These are phyloP conservation scores for Camarhynchus parvulus DNA, from an alignment of 2,113 vertebrate species.

Conservation along the genomic window DNA sequence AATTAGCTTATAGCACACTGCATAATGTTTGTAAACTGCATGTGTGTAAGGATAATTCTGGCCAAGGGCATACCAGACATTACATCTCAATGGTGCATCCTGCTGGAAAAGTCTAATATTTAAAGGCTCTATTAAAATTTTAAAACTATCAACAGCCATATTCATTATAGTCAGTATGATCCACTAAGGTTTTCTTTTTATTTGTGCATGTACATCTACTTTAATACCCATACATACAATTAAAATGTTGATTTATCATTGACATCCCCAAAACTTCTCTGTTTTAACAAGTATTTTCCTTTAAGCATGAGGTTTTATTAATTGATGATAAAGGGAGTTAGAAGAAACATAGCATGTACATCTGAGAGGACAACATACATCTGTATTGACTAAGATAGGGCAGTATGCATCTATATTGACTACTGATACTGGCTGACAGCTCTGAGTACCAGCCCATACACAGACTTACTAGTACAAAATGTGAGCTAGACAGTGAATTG, in stretches of 20 bases:
- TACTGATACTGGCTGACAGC: background rate
- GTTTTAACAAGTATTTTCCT: background rate
- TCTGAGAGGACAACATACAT: background rate
- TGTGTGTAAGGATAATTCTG: slow-evolving; percentile 18
- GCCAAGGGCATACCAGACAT: background rate
- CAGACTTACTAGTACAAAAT: background rate
- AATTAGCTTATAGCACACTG: slow-evolving; percentile 23
- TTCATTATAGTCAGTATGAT: background rate
- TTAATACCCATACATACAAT: background rate
- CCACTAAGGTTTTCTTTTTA: background rate
- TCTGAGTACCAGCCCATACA: background rate
- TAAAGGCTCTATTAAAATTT: background rate
- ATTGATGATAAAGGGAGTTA: background rate
- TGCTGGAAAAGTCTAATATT: background rate
- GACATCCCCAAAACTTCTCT: background rate
- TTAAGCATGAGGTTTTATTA: background rate
- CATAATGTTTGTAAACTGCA: background rate
- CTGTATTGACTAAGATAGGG: background rate
- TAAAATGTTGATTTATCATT: background rate
- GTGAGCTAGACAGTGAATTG: background rate
- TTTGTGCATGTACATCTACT: background rate
- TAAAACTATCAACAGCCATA: background rate
- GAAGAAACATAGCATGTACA: background rate
- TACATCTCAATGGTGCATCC: background rate
- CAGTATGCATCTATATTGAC: background rate